Conservation (phyloP, 1,140 invertebrate species). For the Pachyrhynchus sulphureomaculatus region DNA sequence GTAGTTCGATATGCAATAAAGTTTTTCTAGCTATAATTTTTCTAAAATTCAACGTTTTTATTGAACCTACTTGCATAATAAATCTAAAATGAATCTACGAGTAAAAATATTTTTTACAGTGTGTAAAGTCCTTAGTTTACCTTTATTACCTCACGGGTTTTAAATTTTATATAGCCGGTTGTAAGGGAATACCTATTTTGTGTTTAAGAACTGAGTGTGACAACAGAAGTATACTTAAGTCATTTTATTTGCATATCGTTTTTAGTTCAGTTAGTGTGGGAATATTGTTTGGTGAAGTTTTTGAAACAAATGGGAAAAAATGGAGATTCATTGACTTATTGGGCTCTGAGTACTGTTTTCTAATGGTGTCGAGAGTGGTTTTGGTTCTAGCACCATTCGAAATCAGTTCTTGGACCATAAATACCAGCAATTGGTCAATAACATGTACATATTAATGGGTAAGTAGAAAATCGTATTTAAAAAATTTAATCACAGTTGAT, state of each 20-base stretch:
- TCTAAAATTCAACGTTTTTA: too few species aligned
- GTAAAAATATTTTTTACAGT: too few species aligned
- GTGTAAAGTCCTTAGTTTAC: conserved; percentile 12
- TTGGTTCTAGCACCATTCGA: conserved; percentile 47
- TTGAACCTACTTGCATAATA: too few species aligned
- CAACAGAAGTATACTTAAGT: conserved; percentile 37
- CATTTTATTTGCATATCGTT: conserved; percentile 12
- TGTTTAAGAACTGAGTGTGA: conserved; percentile 38
- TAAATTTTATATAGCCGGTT: conserved; percentile 36
- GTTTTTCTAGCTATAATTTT: too few species aligned
- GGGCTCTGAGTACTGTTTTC: conserved; percentile 50
- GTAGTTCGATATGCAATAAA: too few species aligned
- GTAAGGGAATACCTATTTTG: conserved; percentile 40
- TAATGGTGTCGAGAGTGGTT: conserved; percentile 47
- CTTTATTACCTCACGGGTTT: conserved; percentile 32
- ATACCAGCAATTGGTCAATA: background rate
- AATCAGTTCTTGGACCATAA: conserved; percentile 48
- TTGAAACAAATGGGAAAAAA: background rate
- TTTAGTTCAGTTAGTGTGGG: conserved; percentile 21
- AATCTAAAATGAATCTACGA: too few species aligned
- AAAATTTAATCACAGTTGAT: too few species aligned
- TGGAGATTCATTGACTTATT: background rate
- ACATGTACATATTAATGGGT: background rate
- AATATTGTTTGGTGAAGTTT: conserved; percentile 9
- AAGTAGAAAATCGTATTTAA: too few species aligned